Conservation (phyloP, 2,888 invertebrate species). For the Nymphalis c-album region DNA sequence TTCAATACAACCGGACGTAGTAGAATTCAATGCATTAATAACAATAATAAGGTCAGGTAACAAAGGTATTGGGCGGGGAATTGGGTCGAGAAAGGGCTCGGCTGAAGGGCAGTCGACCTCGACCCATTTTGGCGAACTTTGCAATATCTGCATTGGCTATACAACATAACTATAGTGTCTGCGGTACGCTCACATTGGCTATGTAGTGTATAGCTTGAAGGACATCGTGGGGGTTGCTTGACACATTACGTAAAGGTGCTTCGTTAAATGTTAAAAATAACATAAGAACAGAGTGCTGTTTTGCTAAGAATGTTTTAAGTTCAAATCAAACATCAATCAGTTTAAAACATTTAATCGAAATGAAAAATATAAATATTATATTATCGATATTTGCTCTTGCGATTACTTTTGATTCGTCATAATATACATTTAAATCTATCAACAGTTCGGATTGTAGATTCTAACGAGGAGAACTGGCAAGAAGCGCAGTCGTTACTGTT, state of each 20-base stretch:
- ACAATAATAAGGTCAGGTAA: conserved; percentile 5
- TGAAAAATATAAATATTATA: too few relatives aligned
- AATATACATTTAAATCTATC: too few relatives aligned
- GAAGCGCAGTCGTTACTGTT: too few relatives aligned
- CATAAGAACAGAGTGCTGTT: not conserved
- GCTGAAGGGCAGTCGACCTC: conserved; percentile 15
- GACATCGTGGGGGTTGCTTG: not conserved
- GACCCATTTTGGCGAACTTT: conserved; percentile 31
- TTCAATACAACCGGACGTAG: not conserved
- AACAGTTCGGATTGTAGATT: too few relatives aligned
- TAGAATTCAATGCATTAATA: conserved; percentile 3
- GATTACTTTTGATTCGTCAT: too few relatives aligned
- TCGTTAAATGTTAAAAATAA: too few relatives aligned
- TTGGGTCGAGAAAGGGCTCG: conserved; percentile 37
- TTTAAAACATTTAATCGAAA: too few relatives aligned
- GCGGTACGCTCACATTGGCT: not conserved
- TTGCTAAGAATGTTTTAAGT: not conserved
- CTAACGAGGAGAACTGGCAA: too few relatives aligned
- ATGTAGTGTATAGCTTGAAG: not conserved
- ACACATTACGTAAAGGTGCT: too few relatives aligned
- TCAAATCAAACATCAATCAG: too few relatives aligned
- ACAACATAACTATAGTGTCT: not conserved
- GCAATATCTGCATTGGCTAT: conserved; percentile 25
- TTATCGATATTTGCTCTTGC: too few relatives aligned
- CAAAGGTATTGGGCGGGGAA: conserved; percentile 15